Conservation (phyloP, 1,140 invertebrate genomes). For the Drosophila nannoptera region DNA sequence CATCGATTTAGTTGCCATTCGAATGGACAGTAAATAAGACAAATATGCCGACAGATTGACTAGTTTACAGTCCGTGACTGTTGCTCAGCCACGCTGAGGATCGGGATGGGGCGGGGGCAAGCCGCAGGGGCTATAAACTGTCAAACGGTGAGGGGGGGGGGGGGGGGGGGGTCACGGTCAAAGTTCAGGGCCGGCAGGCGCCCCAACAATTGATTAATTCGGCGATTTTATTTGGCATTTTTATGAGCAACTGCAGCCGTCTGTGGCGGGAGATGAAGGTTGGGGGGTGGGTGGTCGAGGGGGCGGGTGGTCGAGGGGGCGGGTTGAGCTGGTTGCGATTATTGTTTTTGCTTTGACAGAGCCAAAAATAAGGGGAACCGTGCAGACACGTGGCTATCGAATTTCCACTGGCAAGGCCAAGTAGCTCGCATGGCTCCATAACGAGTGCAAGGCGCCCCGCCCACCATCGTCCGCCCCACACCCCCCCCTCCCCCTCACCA, state of each 20-base stretch:
- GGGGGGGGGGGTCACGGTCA: slow-evolving; percentile 17
- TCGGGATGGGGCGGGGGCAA: neutral
- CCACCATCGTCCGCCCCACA: no score
- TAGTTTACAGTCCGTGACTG: slow-evolving; percentile 16
- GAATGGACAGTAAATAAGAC: slow-evolving; percentile 25
- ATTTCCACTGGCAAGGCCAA: slow-evolving; percentile 34
- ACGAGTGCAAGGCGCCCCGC: neutral
- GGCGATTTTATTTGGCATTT: slow-evolving; percentile 63
- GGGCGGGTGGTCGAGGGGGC: neutral
- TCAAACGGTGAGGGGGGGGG: no score
- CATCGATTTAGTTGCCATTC: slow-evolving; percentile 36
- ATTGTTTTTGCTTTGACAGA: slow-evolving; percentile 25
- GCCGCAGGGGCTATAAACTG: no score
- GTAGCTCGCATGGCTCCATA: slow-evolving; percentile 8
- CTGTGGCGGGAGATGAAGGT: neutral
- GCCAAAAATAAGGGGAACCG: slow-evolving; percentile 22
- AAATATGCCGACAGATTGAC: slow-evolving; percentile 6
- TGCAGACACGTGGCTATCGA: slow-evolving; percentile 33
- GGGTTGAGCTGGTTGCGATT: slow-evolving; percentile 21
- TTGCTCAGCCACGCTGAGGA: neutral
- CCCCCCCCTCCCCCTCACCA: no score
- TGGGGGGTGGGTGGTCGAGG: neutral
- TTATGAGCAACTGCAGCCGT: slow-evolving; percentile 50
- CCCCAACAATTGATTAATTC: slow-evolving; percentile 61
- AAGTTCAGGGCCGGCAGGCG: slow-evolving; percentile 8